Evolutionary conservation across 2,113 vertebrate genomes (phyloP).

Genomic region (Myotis davidii): DNA sequence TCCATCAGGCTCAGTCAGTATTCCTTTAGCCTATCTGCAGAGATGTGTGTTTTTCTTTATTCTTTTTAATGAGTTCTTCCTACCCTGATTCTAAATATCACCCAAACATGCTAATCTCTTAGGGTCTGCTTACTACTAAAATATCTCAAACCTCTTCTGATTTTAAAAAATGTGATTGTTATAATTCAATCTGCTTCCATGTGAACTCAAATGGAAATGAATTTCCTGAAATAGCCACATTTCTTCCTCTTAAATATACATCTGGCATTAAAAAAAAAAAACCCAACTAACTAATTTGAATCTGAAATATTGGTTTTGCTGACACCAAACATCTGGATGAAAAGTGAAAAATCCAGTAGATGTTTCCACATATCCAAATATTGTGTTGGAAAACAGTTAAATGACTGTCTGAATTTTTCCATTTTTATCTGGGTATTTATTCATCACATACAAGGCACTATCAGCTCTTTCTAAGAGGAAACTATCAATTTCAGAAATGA

Average conservation of each 20-base stretch:
- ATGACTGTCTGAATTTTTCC: conserved; percentile 31
- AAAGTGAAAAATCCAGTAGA: conserved; percentile 59
- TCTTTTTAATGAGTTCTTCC: conserved; percentile 51
- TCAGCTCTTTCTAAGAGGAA: conserved; percentile 42
- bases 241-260: conserved; percentile 67
- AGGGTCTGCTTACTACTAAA: conserved; percentile 48
- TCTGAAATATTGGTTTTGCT: conserved; percentile 61
- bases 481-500: conserved; percentile 12
- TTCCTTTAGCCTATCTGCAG: conserved; percentile 35
- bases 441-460: neutral
- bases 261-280: conserved; percentile 45
- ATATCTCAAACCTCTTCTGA: conserved; percentile 48
- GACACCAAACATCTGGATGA: conserved; percentile 75
- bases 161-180: conserved; percentile 60
- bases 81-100: conserved; percentile 11
- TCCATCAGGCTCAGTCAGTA: neutral
- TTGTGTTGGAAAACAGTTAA: conserved; percentile 65
- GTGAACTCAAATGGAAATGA: conserved; percentile 63
- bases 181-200: conserved; percentile 55
- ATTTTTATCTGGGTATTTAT: conserved; percentile 45
- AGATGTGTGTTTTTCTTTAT: conserved; percentile 2
- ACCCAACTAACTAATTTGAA: conserved; percentile 52
- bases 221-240: conserved; percentile 60
- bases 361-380: conserved; percentile 71
- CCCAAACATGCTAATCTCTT: conserved; percentile 44